Percentiles rank a stretch among this genome's conserved stretches.
Evolutionary conservation across 2,888 invertebrate species (phyloP).

Genomic region (Cacoxenus indagator): DNA sequence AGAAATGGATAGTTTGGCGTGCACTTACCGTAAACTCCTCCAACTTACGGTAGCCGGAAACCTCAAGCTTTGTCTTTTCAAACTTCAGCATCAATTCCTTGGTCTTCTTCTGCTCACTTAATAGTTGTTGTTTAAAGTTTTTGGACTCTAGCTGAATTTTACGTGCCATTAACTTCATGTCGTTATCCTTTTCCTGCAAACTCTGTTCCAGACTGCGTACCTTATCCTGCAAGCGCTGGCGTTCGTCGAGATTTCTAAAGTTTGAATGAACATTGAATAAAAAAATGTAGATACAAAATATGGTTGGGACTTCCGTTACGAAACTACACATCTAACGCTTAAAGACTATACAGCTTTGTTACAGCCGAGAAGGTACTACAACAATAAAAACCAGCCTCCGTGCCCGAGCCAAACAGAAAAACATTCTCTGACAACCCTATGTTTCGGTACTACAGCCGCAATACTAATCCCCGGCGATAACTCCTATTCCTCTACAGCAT

Average conservation of each 20-base stretch:
- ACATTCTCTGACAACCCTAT: not conserved
- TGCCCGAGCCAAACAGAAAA: no score
- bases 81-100: slow-evolving; percentile 80
- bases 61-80: slow-evolving; percentile 69
- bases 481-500: no score
- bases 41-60: slow-evolving; percentile 65
- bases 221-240: slow-evolving; percentile 80
- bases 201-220: slow-evolving; percentile 74
- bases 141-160: slow-evolving; percentile 81
- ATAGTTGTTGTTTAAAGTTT: slow-evolving; percentile 80
- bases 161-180: slow-evolving; percentile 78
- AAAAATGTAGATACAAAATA: not conserved
- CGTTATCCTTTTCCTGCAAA: slow-evolving; percentile 75
- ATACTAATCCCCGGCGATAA: no score
- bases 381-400: no score
- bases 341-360: no score
- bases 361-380: no score
- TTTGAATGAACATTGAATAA: not conserved
- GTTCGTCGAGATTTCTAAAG: slow-evolving; percentile 78
- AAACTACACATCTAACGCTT: no score
- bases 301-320: no score
- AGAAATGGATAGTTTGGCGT: not conserved
- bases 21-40: slow-evolving; percentile 60
- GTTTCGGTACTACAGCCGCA: not conserved
- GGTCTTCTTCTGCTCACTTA: slow-evolving; percentile 78